Percentiles rank a stretch among this genome's conserved stretches.
These are phyloP conservation scores for Leuciscus idus DNA, from an alignment of 2,113 vertebrate species.

Conservation along the genomic window DNA sequence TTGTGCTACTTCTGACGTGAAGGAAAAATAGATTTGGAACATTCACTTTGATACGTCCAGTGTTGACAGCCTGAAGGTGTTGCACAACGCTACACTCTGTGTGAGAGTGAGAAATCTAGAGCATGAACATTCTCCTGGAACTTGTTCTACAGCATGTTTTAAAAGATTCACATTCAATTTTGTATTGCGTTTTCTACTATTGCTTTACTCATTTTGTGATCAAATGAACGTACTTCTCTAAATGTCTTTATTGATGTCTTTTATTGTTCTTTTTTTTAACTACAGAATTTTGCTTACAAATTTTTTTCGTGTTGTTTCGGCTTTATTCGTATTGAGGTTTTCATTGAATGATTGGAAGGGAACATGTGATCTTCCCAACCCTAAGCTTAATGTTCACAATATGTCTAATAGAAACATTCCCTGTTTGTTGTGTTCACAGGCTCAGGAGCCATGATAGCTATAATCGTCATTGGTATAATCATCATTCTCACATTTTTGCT, in stretches of 20 bases:
- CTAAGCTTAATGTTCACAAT: background rate
- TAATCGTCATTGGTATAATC: slow-evolving; percentile 88
- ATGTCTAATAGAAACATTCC: background rate
- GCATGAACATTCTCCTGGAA: background rate
- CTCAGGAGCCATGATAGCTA: slow-evolving; percentile 93
- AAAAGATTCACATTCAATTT: slow-evolving; percentile 7
- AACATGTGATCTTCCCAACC: background rate
- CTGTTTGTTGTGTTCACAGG: slow-evolving; percentile 69
- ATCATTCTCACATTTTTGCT: slow-evolving; percentile 87
- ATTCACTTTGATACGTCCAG: background rate
- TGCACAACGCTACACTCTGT: background rate
- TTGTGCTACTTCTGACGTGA: background rate
- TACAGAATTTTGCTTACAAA: background rate
- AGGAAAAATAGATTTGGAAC: background rate
- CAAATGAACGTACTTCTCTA: background rate
- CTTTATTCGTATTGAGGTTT: background rate
- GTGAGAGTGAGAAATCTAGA: background rate
- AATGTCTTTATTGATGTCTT: background rate
- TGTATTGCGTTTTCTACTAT: background rate
- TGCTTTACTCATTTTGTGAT: background rate
- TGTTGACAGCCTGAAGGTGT: background rate
- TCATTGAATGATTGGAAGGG: background rate
- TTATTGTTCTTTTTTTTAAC: background rate
- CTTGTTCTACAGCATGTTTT: background rate
- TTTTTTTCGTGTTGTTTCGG: background rate